Evolutionary conservation across 2,113 vertebrate genomes (phyloP).

Genomic region (Cinclus cinclus): DNA sequence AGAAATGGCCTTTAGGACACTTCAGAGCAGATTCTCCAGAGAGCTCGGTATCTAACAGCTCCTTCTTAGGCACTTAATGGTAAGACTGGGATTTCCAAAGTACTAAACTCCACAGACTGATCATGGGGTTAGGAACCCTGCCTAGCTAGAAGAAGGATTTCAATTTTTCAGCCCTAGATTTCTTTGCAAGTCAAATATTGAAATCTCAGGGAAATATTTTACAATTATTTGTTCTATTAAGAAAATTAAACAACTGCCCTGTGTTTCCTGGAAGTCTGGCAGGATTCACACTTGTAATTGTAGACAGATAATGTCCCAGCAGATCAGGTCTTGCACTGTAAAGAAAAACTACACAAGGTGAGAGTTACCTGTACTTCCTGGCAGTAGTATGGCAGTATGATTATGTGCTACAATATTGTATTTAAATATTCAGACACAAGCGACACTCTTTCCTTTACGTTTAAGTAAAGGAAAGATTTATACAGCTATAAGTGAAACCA

Average conservation of each 20-base stretch:
- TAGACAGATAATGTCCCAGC: not conserved
- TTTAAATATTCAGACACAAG: conserved; percentile 38
- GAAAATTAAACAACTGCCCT: not conserved
- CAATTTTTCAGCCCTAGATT: not conserved
- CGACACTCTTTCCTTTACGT: not conserved
- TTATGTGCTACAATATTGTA: conserved; percentile 30
- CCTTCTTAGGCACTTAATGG: not conserved
- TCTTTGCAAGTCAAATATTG: not conserved
- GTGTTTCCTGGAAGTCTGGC: not conserved
- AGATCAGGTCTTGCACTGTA: not conserved
- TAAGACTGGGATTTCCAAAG: not conserved
- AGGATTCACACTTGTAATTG: not conserved
- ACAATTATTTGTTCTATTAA: not conserved
- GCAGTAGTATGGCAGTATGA: not conserved
- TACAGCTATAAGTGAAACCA: conserved; percentile 73
- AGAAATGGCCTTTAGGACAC: not conserved
- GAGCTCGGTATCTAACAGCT: not conserved
- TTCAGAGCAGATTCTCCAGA: not conserved
- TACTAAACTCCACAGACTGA: not conserved
- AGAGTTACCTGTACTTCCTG: not conserved
- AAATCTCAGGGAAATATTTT: not conserved
- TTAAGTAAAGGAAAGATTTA: conserved; percentile 74
- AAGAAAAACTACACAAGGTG: not conserved
- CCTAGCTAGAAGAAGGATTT: not conserved
- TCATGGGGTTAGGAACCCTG: not conserved